Evolutionary conservation across 2,113 vertebrate genomes (phyloP), one percentile per base, ranked within the genome.

Genomic region (Mandrillus leucophaeus): DNA sequence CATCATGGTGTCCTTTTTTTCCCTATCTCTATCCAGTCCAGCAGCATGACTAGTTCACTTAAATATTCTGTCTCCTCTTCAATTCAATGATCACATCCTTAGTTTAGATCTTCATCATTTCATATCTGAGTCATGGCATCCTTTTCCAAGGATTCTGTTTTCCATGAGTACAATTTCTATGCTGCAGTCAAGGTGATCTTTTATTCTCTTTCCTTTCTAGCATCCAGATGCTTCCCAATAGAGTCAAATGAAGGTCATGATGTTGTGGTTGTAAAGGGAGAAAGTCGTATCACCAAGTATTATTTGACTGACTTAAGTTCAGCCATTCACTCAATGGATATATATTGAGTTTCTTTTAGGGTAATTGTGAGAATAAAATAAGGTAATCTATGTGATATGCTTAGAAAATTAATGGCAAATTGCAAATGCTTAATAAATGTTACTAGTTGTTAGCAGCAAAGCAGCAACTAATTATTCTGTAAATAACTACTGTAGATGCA

Each of bases 291-390:
- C 38, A 16, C 9, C 3, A 45, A 64, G 35, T 32, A 23, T 48
- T 96, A 40, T 72, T 52, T 13, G 30, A 89, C 8, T 48, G 82
- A 55, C 64, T 90, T 20, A 50, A 16, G 61, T 75, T 48, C 35
- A 22, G 6, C 40, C 12, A 20, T 52, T 92, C 38, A 57, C 38
- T 61, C 40, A 45, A 66, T 32, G 64, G 72, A 18, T 88, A n/a
- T 48, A 95, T 73, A 72, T 22, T 68, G 55, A 45, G 13, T 50
- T 2, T 73, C 20, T 92, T 92, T 81, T 45, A 57, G 27, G 61
- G 55, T 75, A 92, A 68, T 59, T 43, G 13, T n/a, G 48, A 96
- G 55, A 89, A 76, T 76, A 66, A 93, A 90, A 84, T n/a, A 95
- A 84, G 32, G 76, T 50, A 50, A 70, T 88, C 13, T 0, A 22